Evolutionary conservation across 1,140 invertebrate genomes (phyloP).

Genomic region (Drosophila rufa): DNA sequence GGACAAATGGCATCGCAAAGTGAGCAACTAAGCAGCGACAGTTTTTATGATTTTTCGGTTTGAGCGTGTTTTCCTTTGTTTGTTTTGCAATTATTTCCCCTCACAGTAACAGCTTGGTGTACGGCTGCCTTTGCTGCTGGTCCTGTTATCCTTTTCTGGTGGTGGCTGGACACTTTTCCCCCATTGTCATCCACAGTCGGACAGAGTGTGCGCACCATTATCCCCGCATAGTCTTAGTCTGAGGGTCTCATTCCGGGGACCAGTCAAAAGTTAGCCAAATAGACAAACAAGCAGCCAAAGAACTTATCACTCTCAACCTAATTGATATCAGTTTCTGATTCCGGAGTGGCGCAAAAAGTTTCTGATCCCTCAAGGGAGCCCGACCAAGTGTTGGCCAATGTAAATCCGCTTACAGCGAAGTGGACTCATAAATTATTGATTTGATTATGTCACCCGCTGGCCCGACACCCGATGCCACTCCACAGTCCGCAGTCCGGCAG

Average conservation of each 20-base stretch:
- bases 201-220: conserved; percentile 68
- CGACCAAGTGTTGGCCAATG: conserved; percentile 68
- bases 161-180: conserved; percentile 56
- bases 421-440: conserved; percentile 83
- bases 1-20: conserved; percentile 55
- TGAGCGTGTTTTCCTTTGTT: conserved; percentile 42
- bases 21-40: conserved; percentile 59
- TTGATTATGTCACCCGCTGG: conserved; percentile 77
- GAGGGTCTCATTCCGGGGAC: background rate
- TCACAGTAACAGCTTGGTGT: conserved; percentile 43
- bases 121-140: background rate
- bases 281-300: conserved; percentile 59
- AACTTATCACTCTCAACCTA: conserved; percentile 80
- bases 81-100: conserved; percentile 78
- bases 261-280: conserved; percentile 62
- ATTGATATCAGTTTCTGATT: conserved; percentile 78
- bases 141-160: conserved; percentile 44
- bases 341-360: conserved; percentile 53
- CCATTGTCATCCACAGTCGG: conserved; percentile 64
- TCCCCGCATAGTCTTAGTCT: background rate
- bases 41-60: conserved; percentile 69
- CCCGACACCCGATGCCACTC: conserved; percentile 2
- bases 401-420: conserved; percentile 79
- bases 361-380: conserved; percentile 24
- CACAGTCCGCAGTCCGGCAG: conserved; percentile 19